phyloP scores from a whole-genome alignment of 2,113 vertebrate genomes.

The Glaucomys volans region DNA sequence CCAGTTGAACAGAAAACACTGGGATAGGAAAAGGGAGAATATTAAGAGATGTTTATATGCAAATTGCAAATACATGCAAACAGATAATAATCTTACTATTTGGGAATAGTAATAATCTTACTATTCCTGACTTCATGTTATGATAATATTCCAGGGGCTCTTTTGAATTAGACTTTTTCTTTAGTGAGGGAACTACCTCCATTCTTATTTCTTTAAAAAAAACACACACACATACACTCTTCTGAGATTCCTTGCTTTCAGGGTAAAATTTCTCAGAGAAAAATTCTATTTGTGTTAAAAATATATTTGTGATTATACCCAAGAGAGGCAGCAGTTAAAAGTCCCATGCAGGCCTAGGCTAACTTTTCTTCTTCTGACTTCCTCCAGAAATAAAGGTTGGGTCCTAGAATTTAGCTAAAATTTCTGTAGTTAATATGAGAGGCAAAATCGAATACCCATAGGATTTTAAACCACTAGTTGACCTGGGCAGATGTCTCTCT shows the following conservation, averaged over 20 bases:
- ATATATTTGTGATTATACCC: not conserved
- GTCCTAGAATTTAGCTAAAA: not conserved
- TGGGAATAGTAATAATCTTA: not conserved
- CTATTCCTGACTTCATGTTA: not conserved
- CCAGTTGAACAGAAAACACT: not conserved
- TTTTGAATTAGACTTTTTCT: not conserved
- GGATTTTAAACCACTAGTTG: not conserved
- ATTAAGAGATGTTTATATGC: not conserved
- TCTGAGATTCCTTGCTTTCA: not conserved
- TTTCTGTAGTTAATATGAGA: not conserved
- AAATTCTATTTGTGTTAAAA: conserved; percentile 22
- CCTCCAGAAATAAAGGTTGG: not conserved
- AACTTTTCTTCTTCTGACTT: not conserved
- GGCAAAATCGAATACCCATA: not conserved
- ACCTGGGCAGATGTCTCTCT: not conserved
- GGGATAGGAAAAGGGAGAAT: not conserved
- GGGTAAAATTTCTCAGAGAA: not conserved
- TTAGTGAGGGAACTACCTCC: not conserved
- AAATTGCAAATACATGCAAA: conserved; percentile 14
- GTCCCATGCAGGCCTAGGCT: not conserved
- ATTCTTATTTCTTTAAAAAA: conserved; percentile 8
- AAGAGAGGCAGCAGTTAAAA: not conserved
- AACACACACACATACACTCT: not conserved
- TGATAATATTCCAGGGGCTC: not conserved
- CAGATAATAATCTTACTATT: not conserved